Conservation (phyloP, 2,888 invertebrate species). For the Punctoribates punctum region DNA sequence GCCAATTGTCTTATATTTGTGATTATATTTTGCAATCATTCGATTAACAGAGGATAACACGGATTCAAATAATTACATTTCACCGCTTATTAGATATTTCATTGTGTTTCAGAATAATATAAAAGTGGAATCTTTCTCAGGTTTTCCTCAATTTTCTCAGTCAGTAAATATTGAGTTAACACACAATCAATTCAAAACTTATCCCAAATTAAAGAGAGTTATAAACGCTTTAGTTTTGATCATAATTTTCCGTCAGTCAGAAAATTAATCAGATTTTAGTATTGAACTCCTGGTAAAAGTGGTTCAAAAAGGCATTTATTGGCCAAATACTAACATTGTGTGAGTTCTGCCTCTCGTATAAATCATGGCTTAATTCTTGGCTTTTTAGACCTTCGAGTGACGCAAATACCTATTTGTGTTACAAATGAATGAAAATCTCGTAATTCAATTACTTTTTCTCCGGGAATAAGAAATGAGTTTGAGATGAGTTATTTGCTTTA, state of each 20-base stretch:
- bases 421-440: not conserved
- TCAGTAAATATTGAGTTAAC: not conserved
- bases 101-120: not conserved
- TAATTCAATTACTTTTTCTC: conserved; percentile 19
- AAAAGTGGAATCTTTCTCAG: not conserved
- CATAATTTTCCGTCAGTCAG: no score
- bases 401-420: conserved; percentile 29
- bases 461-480: not conserved
- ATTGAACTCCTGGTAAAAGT: not conserved
- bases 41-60: conserved; percentile 5
- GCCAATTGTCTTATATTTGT: no score
- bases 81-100: not conserved
- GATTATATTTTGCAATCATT: not conserved
- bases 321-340: not conserved
- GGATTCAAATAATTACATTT: not conserved
- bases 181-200: not conserved
- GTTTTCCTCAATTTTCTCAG: conserved; percentile 13
- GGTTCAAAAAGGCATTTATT: not conserved
- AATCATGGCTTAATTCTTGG: conserved; percentile 29
- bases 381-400: conserved; percentile 15
- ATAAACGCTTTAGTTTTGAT: no score
- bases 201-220: not conserved
- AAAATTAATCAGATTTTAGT: no score
- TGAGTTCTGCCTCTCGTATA: not conserved
- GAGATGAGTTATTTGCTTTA: not conserved